phyloP scores from a whole-genome alignment of 2,888 invertebrate species.

The Ophion slaviceki region DNA sequence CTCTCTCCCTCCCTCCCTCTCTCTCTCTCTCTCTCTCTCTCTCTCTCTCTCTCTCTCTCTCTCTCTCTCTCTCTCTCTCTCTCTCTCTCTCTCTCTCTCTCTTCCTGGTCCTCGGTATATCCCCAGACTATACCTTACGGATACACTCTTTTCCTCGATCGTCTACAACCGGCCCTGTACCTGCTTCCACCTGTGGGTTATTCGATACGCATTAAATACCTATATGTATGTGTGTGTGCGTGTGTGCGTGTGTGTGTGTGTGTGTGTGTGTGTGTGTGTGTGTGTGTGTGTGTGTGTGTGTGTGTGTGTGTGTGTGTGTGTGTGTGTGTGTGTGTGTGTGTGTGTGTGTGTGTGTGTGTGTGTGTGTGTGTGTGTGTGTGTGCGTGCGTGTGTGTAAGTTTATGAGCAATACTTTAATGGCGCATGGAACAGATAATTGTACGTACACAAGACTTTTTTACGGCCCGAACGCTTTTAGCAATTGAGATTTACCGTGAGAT shows the following conservation, averaged over 20 bases:
- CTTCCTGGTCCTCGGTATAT: background rate
- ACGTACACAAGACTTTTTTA: conserved; percentile 5
- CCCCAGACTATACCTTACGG: conserved; percentile 14
- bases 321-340: too few species aligned
- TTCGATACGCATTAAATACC: conserved; percentile 50
- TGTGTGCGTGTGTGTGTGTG: too few species aligned
- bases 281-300: too few species aligned
- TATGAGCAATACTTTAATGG: background rate
- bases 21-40: background rate
- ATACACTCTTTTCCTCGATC: conserved; percentile 25
- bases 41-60: background rate
- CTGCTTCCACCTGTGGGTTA: conserved; percentile 23
- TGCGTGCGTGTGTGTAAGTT: too few species aligned
- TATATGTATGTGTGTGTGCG: background rate
- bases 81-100: conserved; percentile 2
- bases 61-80: conserved; percentile 1
- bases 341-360: too few species aligned
- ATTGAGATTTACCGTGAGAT: background rate
- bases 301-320: too few species aligned
- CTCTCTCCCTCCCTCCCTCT: conserved; percentile 21
- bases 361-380: too few species aligned
- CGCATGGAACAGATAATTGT: conserved; percentile 21
- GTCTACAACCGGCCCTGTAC: conserved; percentile 22
- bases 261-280: too few species aligned
- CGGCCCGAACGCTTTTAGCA: conserved; percentile 18